Evolutionary conservation across 2,797 vertebrate genomes (phyloP), one percentile per base, ranked within the genome.

Genomic region (Apodemus agrarius): DNA sequence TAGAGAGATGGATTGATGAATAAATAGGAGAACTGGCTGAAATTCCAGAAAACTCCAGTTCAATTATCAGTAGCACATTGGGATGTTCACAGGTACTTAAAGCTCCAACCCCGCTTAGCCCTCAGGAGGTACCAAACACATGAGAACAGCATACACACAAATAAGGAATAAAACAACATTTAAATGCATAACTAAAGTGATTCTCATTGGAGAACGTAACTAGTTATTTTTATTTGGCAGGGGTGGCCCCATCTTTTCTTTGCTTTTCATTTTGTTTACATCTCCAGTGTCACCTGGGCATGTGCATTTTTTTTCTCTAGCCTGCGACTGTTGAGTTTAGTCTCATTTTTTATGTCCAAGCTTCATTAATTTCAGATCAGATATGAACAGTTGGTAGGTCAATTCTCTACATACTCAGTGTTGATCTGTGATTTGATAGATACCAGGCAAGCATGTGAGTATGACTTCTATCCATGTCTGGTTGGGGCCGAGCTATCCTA

Each of bases 41-140:
- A 7, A 0, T 46, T 65, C 37, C 26, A 84, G 26, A 65, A 31
- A 6, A 85, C 11, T 40, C 2, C 37, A 11, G 37, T 12, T n/a
- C 19, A 34, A 10, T 85, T 49, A 11, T 46, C 5, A 46, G 40
- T 1, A 22, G 21, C 5, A 67, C 34, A 11, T 49, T 85, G 29
- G 19, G 11, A 67, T 49, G 1, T 34, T 67, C 6, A 13, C 3
- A 34, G 1, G 29, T 67, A 85, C 61, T 22, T 22, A 34, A 49
- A 49, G 22, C 11, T 49, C 10, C 3, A 34, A 21, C 0, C 16
- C 0, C 17, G 0, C 0, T 34, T 43, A 46, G 21, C 3, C 0
- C 10, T 34, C 11, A 14, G 29, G 3, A 14, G 17, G 83, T n/a
- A 49, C 17, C 10, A 85, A 34, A 49, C 11, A n/a, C 19, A 49